Percentiles rank a stretch among this genome's conserved stretches.
Evolutionary conservation across 2,113 vertebrate genomes (phyloP).

Genomic region (Hippocampus mohnikei): DNA sequence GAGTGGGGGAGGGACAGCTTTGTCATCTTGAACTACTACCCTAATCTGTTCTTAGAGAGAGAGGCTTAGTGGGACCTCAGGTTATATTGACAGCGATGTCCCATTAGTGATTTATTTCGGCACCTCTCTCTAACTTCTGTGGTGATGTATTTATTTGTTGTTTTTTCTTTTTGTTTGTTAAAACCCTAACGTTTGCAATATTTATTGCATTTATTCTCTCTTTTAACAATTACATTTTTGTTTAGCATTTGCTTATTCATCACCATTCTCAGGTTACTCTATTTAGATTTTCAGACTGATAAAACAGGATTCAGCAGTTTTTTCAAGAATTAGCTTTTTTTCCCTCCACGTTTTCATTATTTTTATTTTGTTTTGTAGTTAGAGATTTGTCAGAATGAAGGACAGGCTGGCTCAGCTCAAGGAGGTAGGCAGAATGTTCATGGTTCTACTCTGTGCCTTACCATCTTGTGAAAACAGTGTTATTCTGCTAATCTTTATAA

Average conservation of each 20-base stretch:
- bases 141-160: background rate
- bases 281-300: too few species aligned
- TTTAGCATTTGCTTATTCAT: background rate
- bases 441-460: background rate
- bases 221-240: background rate
- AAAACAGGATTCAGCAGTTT: background rate
- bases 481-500: background rate
- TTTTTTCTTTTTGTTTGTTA: background rate
- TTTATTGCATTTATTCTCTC: background rate
- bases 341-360: background rate
- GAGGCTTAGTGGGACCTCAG: constrained; percentile 66
- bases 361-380: background rate
- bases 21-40: constrained; percentile 55
- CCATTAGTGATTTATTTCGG: constrained; percentile 7
- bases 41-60: constrained; percentile 76
- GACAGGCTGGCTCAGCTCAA: constrained; percentile 91
- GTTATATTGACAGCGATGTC: constrained; percentile 37
- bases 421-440: constrained; percentile 73
- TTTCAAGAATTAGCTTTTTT: background rate
- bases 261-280: background rate
- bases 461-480: background rate
- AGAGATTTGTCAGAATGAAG: constrained; percentile 77
- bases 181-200: background rate
- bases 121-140: background rate
- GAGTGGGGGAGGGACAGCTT: constrained; percentile 47